phyloP scores from a whole-genome alignment of 2,888 invertebrate species.

The Corbicula japonica region DNA sequence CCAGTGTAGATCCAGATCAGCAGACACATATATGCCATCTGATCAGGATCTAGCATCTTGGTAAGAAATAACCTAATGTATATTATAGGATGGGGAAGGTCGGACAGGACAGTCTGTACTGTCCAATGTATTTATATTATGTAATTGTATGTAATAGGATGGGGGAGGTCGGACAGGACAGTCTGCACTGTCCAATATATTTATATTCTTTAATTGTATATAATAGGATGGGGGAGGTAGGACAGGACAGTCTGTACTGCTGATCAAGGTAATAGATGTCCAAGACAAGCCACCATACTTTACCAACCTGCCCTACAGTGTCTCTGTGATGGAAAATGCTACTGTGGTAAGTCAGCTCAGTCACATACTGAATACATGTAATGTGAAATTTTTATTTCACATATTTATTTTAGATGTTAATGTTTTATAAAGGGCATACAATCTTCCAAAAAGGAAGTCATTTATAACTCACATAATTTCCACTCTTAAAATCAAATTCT shows the following conservation, averaged over 20 bases:
- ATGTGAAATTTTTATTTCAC: not conserved
- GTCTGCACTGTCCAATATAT: no score
- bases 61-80: no score
- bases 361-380: not conserved
- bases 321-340: slow-evolving; percentile 92
- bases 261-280: slow-evolving; percentile 95
- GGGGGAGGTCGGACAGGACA: no score
- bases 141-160: no score
- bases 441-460: not conserved
- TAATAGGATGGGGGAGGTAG: slow-evolving; percentile 86
- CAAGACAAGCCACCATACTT: slow-evolving; percentile 97
- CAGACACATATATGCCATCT: no score
- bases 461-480: not conserved
- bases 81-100: no score
- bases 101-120: no score
- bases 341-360: slow-evolving; percentile 87
- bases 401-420: not conserved
- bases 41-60: no score
- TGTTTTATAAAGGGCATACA: not conserved
- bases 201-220: no score
- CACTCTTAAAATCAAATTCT: not conserved
- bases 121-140: no score
- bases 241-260: slow-evolving; percentile 91
- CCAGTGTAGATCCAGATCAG: no score
- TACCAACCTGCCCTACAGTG: slow-evolving; percentile 94